Evolutionary conservation across 2,888 invertebrate genomes (phyloP).

Genomic region (Ophion ellenae): DNA sequence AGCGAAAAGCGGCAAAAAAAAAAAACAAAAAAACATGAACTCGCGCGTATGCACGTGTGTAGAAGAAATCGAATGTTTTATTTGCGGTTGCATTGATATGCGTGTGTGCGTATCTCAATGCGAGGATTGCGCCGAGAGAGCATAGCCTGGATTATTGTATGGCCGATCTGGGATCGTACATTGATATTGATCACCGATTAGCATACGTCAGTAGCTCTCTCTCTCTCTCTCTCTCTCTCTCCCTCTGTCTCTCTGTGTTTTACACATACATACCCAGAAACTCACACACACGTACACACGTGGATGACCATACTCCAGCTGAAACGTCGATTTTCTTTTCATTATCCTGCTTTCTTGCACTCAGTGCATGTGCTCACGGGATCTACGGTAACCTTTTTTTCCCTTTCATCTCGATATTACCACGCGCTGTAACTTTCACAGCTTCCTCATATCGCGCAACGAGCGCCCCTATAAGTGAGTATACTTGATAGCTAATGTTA

Average conservation of each 20-base stretch:
- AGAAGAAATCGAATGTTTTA: no score
- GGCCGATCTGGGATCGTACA: no score
- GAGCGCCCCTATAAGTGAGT: neutral
- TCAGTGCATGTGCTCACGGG: neutral
- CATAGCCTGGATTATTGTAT: no score
- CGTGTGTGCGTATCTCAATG: no score
- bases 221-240: no score
- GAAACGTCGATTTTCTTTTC: neutral
- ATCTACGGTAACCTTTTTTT: neutral
- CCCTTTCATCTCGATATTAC: neutral
- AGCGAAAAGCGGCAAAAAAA: conserved; percentile 3
- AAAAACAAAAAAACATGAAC: conserved; percentile 29
- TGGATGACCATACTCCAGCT: neutral
- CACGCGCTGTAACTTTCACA: neutral
- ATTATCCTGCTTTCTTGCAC: neutral
- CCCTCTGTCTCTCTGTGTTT: no score
- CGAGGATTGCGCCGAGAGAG: no score
- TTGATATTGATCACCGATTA: no score
- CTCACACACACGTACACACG: no score
- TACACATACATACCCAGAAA: no score
- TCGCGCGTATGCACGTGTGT: neutral
- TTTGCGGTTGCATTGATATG: no score
- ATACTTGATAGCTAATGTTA: neutral
- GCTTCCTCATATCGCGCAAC: neutral
- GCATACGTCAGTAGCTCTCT: no score